phyloP scores from a whole-genome alignment of 2,888 invertebrate species.

The Diarsia brunnea region DNA sequence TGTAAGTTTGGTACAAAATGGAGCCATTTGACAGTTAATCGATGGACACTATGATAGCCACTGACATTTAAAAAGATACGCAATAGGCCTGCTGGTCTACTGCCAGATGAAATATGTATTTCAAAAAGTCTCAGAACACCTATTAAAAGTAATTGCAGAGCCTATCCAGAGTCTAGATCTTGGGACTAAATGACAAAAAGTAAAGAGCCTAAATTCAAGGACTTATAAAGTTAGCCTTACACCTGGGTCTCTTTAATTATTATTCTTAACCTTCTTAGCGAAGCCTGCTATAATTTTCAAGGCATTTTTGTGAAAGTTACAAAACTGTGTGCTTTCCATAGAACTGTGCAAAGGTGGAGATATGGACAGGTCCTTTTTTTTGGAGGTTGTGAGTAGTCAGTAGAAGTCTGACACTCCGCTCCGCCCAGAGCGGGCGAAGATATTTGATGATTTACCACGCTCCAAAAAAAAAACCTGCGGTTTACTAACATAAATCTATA shows the following conservation, averaged over 20 bases:
- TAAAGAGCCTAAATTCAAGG: conserved; percentile 7
- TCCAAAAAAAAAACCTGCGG: too few species aligned
- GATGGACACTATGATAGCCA: too few species aligned
- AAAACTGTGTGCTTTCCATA: conserved; percentile 20
- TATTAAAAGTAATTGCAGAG: conserved; percentile 21
- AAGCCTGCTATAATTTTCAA: conserved; percentile 39
- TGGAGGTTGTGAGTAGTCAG: too few species aligned
- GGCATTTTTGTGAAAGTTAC: conserved; percentile 32
- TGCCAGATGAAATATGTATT: not conserved
- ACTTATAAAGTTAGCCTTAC: conserved; percentile 3
- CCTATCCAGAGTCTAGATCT: not conserved
- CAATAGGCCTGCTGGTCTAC: too few species aligned
- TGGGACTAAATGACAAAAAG: conserved; percentile 2
- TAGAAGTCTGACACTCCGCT: too few species aligned
- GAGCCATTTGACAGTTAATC: too few species aligned
- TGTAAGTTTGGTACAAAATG: too few species aligned
- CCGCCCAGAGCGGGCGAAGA: too few species aligned
- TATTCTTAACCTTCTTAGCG: not conserved
- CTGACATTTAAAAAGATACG: too few species aligned
- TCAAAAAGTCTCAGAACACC: conserved; percentile 2
- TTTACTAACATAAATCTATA: too few species aligned
- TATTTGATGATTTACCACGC: too few species aligned
- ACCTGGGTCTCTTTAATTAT: conserved; percentile 42
- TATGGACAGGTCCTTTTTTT: not conserved
- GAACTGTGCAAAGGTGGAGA: not conserved